These are phyloP conservation scores for Zaprionus taronus DNA, from an alignment of 1,140 invertebrate genomes.

Conservation along the genomic window DNA sequence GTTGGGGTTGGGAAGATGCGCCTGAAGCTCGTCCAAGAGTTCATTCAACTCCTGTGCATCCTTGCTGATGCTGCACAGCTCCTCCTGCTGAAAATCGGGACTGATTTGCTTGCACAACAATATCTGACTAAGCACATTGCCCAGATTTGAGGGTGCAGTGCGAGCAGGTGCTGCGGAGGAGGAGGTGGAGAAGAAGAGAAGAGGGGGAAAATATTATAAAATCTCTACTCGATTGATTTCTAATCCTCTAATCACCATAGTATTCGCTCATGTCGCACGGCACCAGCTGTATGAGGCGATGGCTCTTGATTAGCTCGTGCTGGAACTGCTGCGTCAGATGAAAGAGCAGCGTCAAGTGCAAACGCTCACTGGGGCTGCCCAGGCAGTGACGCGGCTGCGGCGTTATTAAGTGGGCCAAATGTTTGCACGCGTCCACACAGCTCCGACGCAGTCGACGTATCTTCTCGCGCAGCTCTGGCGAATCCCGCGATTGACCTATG, in stretches of 20 bases:
- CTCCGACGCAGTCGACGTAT: conserved; percentile 92
- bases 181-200: not conserved
- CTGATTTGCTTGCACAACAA: conserved; percentile 94
- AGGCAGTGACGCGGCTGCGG: conserved; percentile 85
- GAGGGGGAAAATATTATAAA: not conserved
- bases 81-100: conserved; percentile 95
- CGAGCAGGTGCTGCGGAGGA: conserved; percentile 88
- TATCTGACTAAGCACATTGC: conserved; percentile 95
- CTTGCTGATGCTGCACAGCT: conserved; percentile 93
- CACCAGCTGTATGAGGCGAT: conserved; percentile 91
- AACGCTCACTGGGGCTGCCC: conserved; percentile 49
- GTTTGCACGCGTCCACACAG: conserved; percentile 93
- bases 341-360: conserved; percentile 92
- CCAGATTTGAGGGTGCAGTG: conserved; percentile 94
- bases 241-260: conserved; percentile 88
- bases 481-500: conserved; percentile 93
- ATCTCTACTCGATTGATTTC: not conserved
- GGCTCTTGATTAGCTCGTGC: conserved; percentile 93
- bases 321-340: conserved; percentile 93
- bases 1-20: conserved; percentile 90
- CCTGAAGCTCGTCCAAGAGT: conserved; percentile 92
- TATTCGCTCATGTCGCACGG: conserved; percentile 96
- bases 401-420: conserved; percentile 91
- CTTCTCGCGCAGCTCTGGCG: conserved; percentile 93
- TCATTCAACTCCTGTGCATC: conserved; percentile 92